These are phyloP conservation scores for Spheniscus humboldti DNA, from an alignment of 2,797 vertebrate genomes.

Conservation along the genomic window DNA sequence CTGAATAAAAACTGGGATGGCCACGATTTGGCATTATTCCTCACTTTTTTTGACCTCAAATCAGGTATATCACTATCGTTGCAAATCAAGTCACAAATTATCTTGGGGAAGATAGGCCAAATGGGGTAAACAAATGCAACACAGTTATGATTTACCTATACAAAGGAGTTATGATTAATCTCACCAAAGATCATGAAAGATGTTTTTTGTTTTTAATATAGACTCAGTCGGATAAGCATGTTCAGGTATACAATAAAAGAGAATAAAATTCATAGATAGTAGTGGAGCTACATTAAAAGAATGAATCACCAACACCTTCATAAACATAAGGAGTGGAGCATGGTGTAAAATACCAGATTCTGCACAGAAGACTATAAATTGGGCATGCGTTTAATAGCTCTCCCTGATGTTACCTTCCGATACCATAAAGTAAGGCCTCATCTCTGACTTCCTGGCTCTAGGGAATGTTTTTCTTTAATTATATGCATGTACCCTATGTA, in stretches of 20 bases:
- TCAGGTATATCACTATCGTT: background rate
- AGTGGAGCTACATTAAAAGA: background rate
- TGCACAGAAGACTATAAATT: background rate
- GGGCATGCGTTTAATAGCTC: background rate
- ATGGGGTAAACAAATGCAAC: background rate
- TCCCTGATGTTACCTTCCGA: background rate
- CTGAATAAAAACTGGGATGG: background rate
- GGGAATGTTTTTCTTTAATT: constrained; percentile 19
- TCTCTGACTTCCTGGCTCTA: background rate
- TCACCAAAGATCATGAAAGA: background rate
- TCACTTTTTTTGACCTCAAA: background rate
- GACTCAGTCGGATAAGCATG: background rate
- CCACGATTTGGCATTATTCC: background rate
- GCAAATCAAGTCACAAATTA: background rate
- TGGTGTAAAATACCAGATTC: background rate
- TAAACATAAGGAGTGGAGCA: background rate
- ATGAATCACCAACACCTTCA: background rate
- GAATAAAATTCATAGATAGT: background rate
- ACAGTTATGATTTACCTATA: background rate
- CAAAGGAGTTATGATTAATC: background rate
- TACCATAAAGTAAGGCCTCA: background rate
- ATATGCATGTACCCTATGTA: background rate
- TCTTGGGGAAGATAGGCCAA: background rate
- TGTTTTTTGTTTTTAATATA: background rate
- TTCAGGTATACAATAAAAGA: background rate